Conservation (phyloP, 1,140 invertebrate species). For the Dendroctonus valens region DNA sequence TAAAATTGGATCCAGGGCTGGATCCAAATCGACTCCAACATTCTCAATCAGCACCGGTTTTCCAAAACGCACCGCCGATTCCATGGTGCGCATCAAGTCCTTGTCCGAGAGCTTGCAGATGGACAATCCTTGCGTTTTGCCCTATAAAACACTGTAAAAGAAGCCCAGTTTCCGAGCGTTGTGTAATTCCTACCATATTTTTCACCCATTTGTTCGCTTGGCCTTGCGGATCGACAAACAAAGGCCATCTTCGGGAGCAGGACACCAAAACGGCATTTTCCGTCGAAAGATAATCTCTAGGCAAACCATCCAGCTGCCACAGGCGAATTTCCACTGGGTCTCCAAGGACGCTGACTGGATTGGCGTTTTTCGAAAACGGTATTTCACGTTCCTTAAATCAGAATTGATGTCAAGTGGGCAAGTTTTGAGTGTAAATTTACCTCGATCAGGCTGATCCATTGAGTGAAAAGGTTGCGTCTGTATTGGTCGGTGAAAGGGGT, state of each 20-base stretch:
- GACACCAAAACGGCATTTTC: conserved; percentile 68
- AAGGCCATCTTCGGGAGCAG: conserved; percentile 60
- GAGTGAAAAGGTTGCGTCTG: conserved; percentile 46
- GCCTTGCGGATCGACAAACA: conserved; percentile 71
- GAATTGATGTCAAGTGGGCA: background rate
- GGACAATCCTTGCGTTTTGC: conserved; percentile 57
- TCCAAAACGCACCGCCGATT: conserved; percentile 71
- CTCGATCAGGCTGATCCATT: conserved; percentile 35
- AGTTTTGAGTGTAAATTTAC: conserved; percentile 1
- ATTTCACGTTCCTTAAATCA: conserved; percentile 42
- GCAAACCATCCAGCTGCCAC: conserved; percentile 70
- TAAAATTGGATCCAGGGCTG: conserved; percentile 64
- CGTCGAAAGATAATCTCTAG: conserved; percentile 64
- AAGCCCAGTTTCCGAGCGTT: conserved; percentile 2
- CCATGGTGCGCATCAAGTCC: conserved; percentile 67
- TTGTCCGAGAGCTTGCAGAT: conserved; percentile 66
- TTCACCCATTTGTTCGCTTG: conserved; percentile 75
- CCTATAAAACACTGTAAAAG: conserved; percentile 43
- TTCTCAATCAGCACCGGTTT: conserved; percentile 65
- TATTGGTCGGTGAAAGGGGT: conserved; percentile 65
- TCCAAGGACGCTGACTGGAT: conserved; percentile 59
- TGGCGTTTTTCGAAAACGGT: conserved; percentile 60
- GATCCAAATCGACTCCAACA: conserved; percentile 63
- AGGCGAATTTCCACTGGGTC: conserved; percentile 60
- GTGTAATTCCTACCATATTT: conserved; percentile 58